phyloP scores from a whole-genome alignment of 2,888 invertebrate species.

The Caenorhabditis wallacei region DNA sequence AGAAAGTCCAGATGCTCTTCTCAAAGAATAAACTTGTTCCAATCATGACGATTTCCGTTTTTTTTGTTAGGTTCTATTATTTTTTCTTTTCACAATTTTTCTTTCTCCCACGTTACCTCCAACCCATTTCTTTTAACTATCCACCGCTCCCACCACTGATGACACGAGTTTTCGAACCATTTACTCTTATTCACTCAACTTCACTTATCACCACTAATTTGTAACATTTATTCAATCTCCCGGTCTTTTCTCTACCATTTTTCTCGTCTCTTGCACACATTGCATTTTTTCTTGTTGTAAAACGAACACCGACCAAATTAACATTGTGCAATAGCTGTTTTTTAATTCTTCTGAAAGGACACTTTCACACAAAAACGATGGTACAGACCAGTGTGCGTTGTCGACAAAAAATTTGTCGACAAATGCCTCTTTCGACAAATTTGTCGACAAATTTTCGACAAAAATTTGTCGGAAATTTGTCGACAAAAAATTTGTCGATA shows the following conservation, averaged over 20 bases:
- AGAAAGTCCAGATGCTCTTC: conserved; percentile 65
- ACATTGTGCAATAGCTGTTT: conserved; percentile 34
- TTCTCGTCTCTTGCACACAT: conserved; percentile 9
- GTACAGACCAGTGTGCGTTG: too few relatives aligned
- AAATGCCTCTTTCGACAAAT: too few relatives aligned
- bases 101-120: background rate
- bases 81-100: background rate
- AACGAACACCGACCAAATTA: conserved; percentile 25
- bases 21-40: conserved; percentile 47
- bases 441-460: too few relatives aligned
- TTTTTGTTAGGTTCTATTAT: conserved; percentile 35
- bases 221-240: conserved; percentile 12
- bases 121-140: background rate
- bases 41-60: background rate
- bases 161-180: conserved; percentile 48
- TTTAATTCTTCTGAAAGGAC: background rate
- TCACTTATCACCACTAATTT: conserved; percentile 21
- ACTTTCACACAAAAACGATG: conserved; percentile 15
- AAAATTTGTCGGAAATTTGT: too few relatives aligned
- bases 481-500: too few relatives aligned
- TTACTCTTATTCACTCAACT: conserved; percentile 17
- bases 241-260: conserved; percentile 32
- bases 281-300: conserved; percentile 8
- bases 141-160: conserved; percentile 13
- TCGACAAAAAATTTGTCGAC: too few relatives aligned